These are phyloP conservation scores for Tragelaphus eurycerus DNA, from an alignment of 2,797 vertebrate species.

Conservation along the genomic window DNA sequence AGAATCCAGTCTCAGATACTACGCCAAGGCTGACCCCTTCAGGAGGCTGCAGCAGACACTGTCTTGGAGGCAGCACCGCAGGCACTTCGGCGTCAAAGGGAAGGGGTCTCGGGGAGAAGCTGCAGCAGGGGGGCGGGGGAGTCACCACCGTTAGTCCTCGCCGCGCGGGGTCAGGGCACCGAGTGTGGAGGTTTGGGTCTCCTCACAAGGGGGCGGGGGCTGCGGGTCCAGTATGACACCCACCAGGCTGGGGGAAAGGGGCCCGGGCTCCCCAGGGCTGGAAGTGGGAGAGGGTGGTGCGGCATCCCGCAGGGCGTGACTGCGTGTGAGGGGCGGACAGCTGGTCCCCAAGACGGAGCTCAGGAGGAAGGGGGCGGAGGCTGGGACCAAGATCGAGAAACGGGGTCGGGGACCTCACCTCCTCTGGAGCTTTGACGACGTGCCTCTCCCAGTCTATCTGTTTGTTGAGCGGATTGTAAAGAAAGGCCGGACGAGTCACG, in stretches of 20 bases:
- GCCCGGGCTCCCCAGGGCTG: constrained; percentile 42
- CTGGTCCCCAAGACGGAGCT: neutral
- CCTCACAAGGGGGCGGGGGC: constrained; percentile 41
- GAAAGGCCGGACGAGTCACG: constrained; percentile 92
- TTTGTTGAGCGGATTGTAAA: constrained; percentile 93
- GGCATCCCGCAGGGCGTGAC: constrained; percentile 41
- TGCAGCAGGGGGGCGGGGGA: constrained; percentile 72
- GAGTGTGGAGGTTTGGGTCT: constrained; percentile 57
- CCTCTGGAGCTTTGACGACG: constrained; percentile 91
- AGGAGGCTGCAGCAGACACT: constrained; percentile 71
- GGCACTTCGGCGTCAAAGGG: constrained; percentile 76
- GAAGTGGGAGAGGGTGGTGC: neutral
- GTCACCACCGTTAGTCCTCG: constrained; percentile 76
- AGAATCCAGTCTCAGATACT: constrained; percentile 73
- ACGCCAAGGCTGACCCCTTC: constrained; percentile 75
- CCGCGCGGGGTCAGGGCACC: constrained; percentile 60
- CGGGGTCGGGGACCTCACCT: constrained; percentile 84
- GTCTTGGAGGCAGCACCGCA: constrained; percentile 75
- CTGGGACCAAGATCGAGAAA: neutral
- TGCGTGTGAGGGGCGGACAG: constrained; percentile 46
- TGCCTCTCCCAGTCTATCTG: constrained; percentile 96
- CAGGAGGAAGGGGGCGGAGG: neutral
- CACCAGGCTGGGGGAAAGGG: constrained; percentile 18
- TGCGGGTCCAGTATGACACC: constrained; percentile 36
- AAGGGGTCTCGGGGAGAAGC: constrained; percentile 74